A percentile compares a stretch with the other conserved stretches of the same genome.
phyloP scores from a whole-genome alignment of 2,888 invertebrate species.

The Elmis aenea region DNA sequence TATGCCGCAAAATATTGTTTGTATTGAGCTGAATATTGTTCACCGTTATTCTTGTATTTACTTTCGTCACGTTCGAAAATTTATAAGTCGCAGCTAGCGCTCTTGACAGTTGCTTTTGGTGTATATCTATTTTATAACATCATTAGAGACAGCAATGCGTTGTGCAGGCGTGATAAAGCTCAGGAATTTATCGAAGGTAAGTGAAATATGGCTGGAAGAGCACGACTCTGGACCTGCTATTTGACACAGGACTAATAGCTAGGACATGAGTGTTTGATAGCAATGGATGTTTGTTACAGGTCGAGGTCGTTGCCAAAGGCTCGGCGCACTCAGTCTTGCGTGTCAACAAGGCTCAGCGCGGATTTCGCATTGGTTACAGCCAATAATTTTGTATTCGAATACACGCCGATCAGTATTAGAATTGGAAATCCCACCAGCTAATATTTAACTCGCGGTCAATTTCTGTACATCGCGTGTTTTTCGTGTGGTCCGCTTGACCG shows the following conservation, averaged over 20 bases:
- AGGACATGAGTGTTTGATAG: constrained; percentile 6
- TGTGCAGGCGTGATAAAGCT: constrained; percentile 36
- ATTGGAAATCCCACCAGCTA: constrained; percentile 28
- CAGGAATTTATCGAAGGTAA: constrained; percentile 41
- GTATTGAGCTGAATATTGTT: too few species aligned
- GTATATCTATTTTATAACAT: constrained; percentile 39
- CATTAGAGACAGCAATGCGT: constrained; percentile 36
- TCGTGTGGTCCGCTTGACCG: constrained; percentile 22
- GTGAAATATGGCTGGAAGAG: constrained; percentile 15
- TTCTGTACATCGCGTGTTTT: constrained; percentile 24
- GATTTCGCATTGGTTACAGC: constrained; percentile 28
- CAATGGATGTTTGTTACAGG: constrained; percentile 5
- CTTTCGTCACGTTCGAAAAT: constrained; percentile 22
- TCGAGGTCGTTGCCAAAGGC: neutral
- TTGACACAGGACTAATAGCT: constrained; percentile 39
- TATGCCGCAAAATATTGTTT: too few species aligned
- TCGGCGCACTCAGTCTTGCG: constrained; percentile 21
- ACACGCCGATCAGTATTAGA: too few species aligned
- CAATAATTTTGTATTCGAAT: too few species aligned
- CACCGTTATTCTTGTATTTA: neutral
- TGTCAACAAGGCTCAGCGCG: constrained; percentile 26
- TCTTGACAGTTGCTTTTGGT: constrained; percentile 3
- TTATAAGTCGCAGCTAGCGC: constrained; percentile 24
- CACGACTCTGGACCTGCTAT: constrained; percentile 30
- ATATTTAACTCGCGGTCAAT: constrained; percentile 29